Conservation (phyloP, 2,797 vertebrate genomes). For the Acanthurus tractus region DNA sequence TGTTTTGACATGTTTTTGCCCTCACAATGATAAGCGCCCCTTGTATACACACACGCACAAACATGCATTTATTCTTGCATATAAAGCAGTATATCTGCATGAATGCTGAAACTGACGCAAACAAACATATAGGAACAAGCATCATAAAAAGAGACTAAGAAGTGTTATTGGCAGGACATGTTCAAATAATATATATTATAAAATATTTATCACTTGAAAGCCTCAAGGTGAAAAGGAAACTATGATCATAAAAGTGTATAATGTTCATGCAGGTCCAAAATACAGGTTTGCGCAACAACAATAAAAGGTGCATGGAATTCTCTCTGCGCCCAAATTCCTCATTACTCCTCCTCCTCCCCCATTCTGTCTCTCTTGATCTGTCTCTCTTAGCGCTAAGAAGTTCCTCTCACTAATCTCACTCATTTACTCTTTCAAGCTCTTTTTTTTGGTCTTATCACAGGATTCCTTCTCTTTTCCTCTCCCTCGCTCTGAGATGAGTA, state of each 20-base stretch:
- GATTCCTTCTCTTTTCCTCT: slow-evolving; percentile 33
- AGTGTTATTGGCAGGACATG: slow-evolving; percentile 23
- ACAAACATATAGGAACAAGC: slow-evolving; percentile 3
- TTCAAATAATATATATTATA: slow-evolving; percentile 46
- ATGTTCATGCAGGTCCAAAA: slow-evolving; percentile 73
- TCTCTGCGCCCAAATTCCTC: slow-evolving; percentile 56
- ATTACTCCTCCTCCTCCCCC: slow-evolving; percentile 7
- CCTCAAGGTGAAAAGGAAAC: slow-evolving; percentile 70
- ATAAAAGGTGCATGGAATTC: slow-evolving; percentile 71
- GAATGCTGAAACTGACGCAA: slow-evolving; percentile 53
- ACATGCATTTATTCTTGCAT: not conserved
- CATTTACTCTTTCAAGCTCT: slow-evolving; percentile 61
- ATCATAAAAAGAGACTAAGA: slow-evolving; percentile 14
- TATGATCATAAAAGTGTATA: slow-evolving; percentile 72
- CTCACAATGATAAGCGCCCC: slow-evolving; percentile 8
- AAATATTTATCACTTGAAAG: slow-evolving; percentile 50
- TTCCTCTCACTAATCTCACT: slow-evolving; percentile 63
- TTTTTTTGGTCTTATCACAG: slow-evolving; percentile 37
- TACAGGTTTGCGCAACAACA: slow-evolving; percentile 75
- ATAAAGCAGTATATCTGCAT: not conserved
- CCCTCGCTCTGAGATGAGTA: slow-evolving; percentile 24
- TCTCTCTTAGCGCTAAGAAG: slow-evolving; percentile 44
- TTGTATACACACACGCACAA: too few relatives aligned
- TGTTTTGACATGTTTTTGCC: slow-evolving; percentile 70
- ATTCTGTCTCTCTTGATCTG: slow-evolving; percentile 50